Percentiles rank a stretch among this genome's conserved stretches.
phyloP scores from a whole-genome alignment of 2,888 invertebrate genomes.

The Pecten maximus region DNA sequence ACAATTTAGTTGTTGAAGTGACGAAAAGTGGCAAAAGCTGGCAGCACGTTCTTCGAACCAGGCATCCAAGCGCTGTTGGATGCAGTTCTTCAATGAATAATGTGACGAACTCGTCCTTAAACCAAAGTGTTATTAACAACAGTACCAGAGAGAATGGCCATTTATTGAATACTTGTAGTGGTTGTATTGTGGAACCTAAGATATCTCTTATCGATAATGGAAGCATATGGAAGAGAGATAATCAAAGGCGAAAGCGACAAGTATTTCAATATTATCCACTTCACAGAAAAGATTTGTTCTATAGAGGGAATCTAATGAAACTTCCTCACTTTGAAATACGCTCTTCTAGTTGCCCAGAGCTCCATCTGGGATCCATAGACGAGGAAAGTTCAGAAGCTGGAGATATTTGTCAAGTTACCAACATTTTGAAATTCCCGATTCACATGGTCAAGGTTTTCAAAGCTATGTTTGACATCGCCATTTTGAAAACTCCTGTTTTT shows the following conservation, averaged over 20 bases:
- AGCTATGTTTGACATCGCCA: slow-evolving; percentile 76
- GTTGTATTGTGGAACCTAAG: background rate
- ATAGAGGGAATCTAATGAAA: slow-evolving; percentile 77
- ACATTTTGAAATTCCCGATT: slow-evolving; percentile 61
- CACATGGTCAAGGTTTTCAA: slow-evolving; percentile 71
- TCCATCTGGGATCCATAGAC: slow-evolving; percentile 81
- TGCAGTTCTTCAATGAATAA: slow-evolving; percentile 6
- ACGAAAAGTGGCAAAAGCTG: slow-evolving; percentile 61
- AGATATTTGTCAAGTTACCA: slow-evolving; percentile 40
- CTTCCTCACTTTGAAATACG: slow-evolving; percentile 77
- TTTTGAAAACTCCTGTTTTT: slow-evolving; percentile 76
- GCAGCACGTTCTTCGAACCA: slow-evolving; percentile 41
- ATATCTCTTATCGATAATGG: background rate
- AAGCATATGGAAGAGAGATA: slow-evolving; percentile 28
- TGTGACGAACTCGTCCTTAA: background rate
- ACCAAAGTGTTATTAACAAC: background rate
- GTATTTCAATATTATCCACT: slow-evolving; percentile 68
- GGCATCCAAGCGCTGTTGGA: background rate
- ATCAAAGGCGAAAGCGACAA: slow-evolving; percentile 9
- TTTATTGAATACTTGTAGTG: background rate
- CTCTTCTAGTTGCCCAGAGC: slow-evolving; percentile 95
- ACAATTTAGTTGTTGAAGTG: slow-evolving; percentile 65
- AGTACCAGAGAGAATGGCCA: background rate
- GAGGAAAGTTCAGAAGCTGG: slow-evolving; percentile 65
- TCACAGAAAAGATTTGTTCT: slow-evolving; percentile 80